A percentile compares a stretch with the other conserved stretches of the same genome.
Conservation (phyloP, 2,888 invertebrate genomes). For the Conomelus anceps region DNA sequence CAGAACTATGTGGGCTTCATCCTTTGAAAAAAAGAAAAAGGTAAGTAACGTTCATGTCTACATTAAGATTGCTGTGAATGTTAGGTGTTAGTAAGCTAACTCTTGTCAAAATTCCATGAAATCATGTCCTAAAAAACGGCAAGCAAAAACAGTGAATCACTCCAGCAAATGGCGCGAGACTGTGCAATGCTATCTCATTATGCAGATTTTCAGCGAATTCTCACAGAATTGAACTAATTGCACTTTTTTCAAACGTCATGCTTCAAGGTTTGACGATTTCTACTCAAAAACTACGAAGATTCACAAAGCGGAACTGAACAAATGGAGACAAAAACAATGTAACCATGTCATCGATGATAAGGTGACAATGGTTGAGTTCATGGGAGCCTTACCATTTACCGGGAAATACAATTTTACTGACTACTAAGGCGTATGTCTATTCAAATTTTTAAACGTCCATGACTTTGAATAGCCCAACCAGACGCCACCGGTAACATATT, state of each 20-base stretch:
- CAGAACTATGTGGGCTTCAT: too few species aligned
- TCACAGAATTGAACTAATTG: background rate
- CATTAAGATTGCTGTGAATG: too few species aligned
- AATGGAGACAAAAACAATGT: background rate
- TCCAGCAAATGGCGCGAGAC: background rate
- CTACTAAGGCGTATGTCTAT: too few species aligned
- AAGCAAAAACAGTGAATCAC: background rate
- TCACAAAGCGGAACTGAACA: background rate
- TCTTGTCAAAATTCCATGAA: background rate
- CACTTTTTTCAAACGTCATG: background rate
- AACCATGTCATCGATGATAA: background rate
- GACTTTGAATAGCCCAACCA: too few species aligned
- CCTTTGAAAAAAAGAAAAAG: too few species aligned
- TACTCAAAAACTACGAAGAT: background rate
- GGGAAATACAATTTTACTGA: too few species aligned
- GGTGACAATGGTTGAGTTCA: too few species aligned
- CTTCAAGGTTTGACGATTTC: background rate
- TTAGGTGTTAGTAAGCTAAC: too few species aligned
- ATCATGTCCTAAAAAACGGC: background rate
- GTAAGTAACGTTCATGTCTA: too few species aligned
- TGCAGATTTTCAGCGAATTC: background rate
- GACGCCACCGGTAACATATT: too few species aligned
- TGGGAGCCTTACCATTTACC: too few species aligned
- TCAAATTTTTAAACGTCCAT: too few species aligned
- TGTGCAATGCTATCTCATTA: background rate